These are phyloP conservation scores for Brachystomella parvula DNA, from an alignment of 1,140 invertebrate species.

Conservation along the genomic window DNA sequence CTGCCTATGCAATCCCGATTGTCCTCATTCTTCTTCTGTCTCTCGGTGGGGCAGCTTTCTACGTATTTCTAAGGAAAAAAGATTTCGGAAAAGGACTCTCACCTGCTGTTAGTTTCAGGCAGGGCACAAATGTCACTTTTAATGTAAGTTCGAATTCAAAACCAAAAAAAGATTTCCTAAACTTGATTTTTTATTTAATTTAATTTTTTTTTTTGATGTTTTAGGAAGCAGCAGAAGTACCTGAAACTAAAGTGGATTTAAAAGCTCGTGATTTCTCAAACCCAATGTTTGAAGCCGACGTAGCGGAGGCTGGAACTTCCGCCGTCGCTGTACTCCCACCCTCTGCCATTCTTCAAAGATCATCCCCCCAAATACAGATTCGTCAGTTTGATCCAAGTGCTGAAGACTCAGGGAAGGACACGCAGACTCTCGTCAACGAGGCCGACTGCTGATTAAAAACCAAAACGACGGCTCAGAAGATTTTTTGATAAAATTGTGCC, in stretches of 20 bases:
- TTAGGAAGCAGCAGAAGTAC: constrained; percentile 9
- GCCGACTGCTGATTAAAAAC: constrained; percentile 25
- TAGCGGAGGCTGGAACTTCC: not conserved
- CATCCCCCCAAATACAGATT: constrained; percentile 62
- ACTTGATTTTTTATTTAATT: not conserved
- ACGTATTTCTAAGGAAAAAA: constrained; percentile 71
- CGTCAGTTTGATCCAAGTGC: constrained; percentile 70
- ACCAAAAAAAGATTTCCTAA: not conserved
- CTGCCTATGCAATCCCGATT: constrained; percentile 67
- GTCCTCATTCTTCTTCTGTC: constrained; percentile 65
- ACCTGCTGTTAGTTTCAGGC: constrained; percentile 87
- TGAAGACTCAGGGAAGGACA: constrained; percentile 83
- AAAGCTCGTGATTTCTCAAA: constrained; percentile 73
- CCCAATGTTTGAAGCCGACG: constrained; percentile 87
- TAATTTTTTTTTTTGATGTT: not conserved
- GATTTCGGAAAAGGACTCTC: constrained; percentile 48
- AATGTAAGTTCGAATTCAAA: constrained; percentile 28
- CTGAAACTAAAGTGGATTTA: constrained; percentile 26
- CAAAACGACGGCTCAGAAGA: not conserved
- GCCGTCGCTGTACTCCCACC: constrained; percentile 62
- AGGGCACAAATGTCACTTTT: constrained; percentile 90
- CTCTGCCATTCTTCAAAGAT: constrained; percentile 66
- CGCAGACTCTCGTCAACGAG: constrained; percentile 69
- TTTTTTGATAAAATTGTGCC: not conserved
- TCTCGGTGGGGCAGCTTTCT: constrained; percentile 60